Percentiles rank a stretch among this genome's conserved stretches.
These are phyloP conservation scores for Eupithecia pulchellata DNA, from an alignment of 2,888 invertebrate species.

Conservation along the genomic window DNA sequence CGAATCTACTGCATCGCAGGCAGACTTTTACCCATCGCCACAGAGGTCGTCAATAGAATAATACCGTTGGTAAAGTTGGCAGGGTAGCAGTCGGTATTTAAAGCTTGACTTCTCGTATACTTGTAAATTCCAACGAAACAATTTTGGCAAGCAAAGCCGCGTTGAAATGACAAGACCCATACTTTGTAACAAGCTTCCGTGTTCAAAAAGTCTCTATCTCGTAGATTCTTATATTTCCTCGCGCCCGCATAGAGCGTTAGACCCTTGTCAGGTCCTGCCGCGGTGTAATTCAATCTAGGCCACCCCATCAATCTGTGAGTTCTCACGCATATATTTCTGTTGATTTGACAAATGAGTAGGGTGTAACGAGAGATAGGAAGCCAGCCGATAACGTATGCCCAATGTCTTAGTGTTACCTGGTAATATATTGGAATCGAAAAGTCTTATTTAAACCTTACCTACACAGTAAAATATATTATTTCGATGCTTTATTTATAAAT, in stretches of 20 bases:
- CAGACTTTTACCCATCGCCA: no score
- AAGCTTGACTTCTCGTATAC: neutral
- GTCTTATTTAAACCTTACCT: neutral
- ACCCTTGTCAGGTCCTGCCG: slow-evolving; percentile 83
- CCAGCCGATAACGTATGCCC: slow-evolving; percentile 63
- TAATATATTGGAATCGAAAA: slow-evolving; percentile 3
- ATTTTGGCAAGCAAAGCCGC: slow-evolving; percentile 6
- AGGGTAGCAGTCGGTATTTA: neutral
- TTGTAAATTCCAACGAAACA: neutral
- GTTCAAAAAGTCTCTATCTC: slow-evolving; percentile 44
- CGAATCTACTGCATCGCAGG: no score
- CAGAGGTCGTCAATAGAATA: neutral
- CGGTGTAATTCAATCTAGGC: slow-evolving; percentile 84
- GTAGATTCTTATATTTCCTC: slow-evolving; percentile 72
- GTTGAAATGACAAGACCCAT: slow-evolving; percentile 15
- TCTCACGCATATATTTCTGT: slow-evolving; percentile 84
- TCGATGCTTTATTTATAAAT: no score
- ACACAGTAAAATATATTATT: neutral
- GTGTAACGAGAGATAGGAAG: slow-evolving; percentile 70
- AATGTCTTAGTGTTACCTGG: slow-evolving; percentile 48
- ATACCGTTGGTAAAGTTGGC: neutral
- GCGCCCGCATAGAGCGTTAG: slow-evolving; percentile 74
- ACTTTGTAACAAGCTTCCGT: slow-evolving; percentile 19
- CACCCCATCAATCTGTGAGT: slow-evolving; percentile 83
- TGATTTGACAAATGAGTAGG: slow-evolving; percentile 86